A percentile compares a stretch with the other conserved stretches of the same genome.
Conservation (phyloP, 2,888 invertebrate species). For the Hedychridium roseum region DNA sequence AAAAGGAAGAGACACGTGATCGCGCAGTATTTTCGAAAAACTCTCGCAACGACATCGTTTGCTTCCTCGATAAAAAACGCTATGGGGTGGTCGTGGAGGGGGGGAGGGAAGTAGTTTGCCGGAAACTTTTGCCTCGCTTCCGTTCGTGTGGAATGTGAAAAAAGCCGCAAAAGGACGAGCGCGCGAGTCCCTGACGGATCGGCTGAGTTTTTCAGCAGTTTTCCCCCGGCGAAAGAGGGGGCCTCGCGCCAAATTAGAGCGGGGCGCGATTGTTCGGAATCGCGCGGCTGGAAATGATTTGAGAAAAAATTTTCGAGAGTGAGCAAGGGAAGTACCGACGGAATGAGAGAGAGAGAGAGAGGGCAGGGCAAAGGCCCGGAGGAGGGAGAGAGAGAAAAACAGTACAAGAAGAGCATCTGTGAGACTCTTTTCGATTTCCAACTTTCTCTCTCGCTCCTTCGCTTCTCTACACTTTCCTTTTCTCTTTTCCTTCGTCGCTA, state of each 20-base stretch:
- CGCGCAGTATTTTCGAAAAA: too few species aligned
- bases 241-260: slow-evolving; percentile 43
- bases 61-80: too few species aligned
- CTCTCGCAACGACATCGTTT: too few species aligned
- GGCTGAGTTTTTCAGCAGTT: slow-evolving; percentile 21
- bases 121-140: too few species aligned
- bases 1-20: too few species aligned
- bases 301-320: slow-evolving; percentile 5
- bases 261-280: slow-evolving; percentile 44
- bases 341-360: slow-evolving; percentile 8
- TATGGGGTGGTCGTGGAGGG: too few species aligned
- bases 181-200: slow-evolving; percentile 12
- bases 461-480: background rate
- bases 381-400: background rate
- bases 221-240: slow-evolving; percentile 7
- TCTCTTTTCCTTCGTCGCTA: background rate
- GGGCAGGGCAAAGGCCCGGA: background rate
- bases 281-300: slow-evolving; percentile 44
- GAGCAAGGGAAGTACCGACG: background rate
- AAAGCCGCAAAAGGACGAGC: slow-evolving; percentile 26
- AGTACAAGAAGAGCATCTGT: slow-evolving; percentile 11
- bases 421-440: slow-evolving; percentile 11
- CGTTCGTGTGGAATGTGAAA: slow-evolving; percentile 6
- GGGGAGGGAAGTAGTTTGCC: too few species aligned
- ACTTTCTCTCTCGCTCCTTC: background rate